Conservation (phyloP, 2,888 invertebrate species). For the Ormyrus pomaceus region DNA sequence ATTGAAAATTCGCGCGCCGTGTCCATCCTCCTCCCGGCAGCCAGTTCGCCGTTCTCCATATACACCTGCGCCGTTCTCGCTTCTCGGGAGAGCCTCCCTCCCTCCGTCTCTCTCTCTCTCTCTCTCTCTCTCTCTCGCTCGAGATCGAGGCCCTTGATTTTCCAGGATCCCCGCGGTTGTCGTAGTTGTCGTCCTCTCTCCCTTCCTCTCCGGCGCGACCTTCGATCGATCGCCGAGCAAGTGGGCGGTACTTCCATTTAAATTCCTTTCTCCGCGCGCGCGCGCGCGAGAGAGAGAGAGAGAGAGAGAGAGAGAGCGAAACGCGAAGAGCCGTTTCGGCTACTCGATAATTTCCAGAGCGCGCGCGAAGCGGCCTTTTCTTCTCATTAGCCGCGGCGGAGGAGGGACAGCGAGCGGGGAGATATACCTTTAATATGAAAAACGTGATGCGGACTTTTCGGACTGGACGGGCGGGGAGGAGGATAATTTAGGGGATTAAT, state of each 20-base stretch:
- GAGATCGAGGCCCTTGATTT: slow-evolving; percentile 57
- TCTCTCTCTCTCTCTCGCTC: slow-evolving; percentile 13
- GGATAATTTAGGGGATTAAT: slow-evolving; percentile 48
- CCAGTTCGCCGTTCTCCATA: background rate
- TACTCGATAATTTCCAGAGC: slow-evolving; percentile 54
- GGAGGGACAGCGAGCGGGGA: background rate
- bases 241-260: slow-evolving; percentile 59
- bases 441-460: slow-evolving; percentile 24
- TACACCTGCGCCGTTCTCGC: slow-evolving; percentile 34
- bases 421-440: slow-evolving; percentile 38
- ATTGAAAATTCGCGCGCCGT: slow-evolving; percentile 51
- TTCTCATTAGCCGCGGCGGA: slow-evolving; percentile 39
- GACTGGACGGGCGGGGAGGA: too few species aligned
- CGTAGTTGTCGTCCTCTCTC: slow-evolving; percentile 38
- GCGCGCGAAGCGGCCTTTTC: slow-evolving; percentile 25
- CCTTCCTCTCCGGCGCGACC: slow-evolving; percentile 46
- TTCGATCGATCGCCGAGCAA: slow-evolving; percentile 56
- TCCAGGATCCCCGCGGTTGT: slow-evolving; percentile 55
- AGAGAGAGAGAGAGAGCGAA: slow-evolving; percentile 6
- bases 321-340: slow-evolving; percentile 24
- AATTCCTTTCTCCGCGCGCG: slow-evolving; percentile 48
- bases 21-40: slow-evolving; percentile 31
- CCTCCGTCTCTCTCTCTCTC: too few species aligned
- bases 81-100: slow-evolving; percentile 48
- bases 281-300: background rate